Percentiles rank a stretch among this genome's conserved stretches.
These are phyloP conservation scores for Notodonta ziczac DNA, from an alignment of 2,888 invertebrate genomes.

Conservation along the genomic window DNA sequence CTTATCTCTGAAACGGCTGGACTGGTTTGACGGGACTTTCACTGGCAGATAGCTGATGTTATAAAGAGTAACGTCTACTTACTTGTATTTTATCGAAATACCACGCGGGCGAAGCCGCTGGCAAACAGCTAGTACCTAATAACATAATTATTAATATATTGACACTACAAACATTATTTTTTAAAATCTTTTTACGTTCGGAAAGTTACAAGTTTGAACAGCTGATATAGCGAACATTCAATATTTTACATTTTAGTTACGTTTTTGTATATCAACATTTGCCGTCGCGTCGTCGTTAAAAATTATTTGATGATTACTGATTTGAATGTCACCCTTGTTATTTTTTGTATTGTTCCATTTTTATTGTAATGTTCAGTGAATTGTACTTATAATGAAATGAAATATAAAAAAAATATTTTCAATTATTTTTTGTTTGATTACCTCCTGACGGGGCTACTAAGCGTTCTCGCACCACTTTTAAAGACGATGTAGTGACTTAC, in stretches of 20 bases:
- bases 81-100: too few species aligned
- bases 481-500: too few species aligned
- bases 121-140: too few species aligned
- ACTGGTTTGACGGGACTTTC: too few species aligned
- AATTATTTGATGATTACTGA: slow-evolving; percentile 16
- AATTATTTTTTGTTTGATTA: slow-evolving; percentile 29
- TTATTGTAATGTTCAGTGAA: slow-evolving; percentile 59
- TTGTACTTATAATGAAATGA: slow-evolving; percentile 74
- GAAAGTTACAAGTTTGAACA: not conserved
- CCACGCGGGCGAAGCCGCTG: too few species aligned
- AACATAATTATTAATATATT: too few species aligned
- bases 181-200: not conserved
- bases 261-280: slow-evolving; percentile 27
- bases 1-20: too few species aligned
- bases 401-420: slow-evolving; percentile 75
- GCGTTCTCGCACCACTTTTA: too few species aligned
- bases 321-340: slow-evolving; percentile 53
- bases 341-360: slow-evolving; percentile 64
- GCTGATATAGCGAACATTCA: slow-evolving; percentile 30
- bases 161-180: too few species aligned
- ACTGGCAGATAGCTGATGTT: too few species aligned
- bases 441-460: not conserved
- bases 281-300: slow-evolving; percentile 9
- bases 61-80: too few species aligned
- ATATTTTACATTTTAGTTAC: slow-evolving; percentile 37